Conservation (phyloP, 2,888 invertebrate species). For the Antheraea assamensis region DNA sequence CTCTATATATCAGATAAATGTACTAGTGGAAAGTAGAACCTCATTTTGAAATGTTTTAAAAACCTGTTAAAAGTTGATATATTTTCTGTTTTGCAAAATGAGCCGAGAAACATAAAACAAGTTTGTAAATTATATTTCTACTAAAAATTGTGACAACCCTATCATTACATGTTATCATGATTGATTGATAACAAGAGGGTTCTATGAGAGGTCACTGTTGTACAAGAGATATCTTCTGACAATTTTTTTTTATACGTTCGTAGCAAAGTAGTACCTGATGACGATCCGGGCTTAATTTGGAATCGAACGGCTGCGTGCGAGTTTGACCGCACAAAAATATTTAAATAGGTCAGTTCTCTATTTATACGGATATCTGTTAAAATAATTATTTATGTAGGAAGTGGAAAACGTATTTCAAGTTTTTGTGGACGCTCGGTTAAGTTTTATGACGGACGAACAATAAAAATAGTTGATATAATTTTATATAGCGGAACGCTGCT, state of each 20-base stretch:
- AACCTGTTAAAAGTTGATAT: too few species aligned
- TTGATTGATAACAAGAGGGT: slow-evolving; percentile 14
- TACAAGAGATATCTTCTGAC: slow-evolving; percentile 3
- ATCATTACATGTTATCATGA: slow-evolving; percentile 11
- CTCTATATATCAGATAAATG: too few species aligned
- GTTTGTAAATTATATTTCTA: too few species aligned
- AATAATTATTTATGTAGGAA: not conserved
- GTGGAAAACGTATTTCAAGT: not conserved
- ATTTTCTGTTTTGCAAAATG: too few species aligned
- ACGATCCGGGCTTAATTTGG: not conserved
- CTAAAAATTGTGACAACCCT: slow-evolving; percentile 1
- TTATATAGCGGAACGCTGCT: not conserved
- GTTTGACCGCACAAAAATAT: not conserved
- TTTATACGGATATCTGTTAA: not conserved
- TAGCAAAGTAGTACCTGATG: not conserved
- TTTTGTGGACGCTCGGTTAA: not conserved
- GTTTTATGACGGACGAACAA: not conserved
- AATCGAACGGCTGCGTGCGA: not conserved
- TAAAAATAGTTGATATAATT: not conserved
- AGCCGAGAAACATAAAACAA: too few species aligned
- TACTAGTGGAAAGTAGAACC: too few species aligned
- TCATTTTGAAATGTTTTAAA: too few species aligned
- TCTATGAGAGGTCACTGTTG: slow-evolving; percentile 10
- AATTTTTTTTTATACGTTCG: not conserved
- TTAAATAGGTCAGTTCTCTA: not conserved